Percentiles rank a stretch among this genome's conserved stretches.
phyloP scores from a whole-genome alignment of 2,113 vertebrate species.

The Brachirus orientalis region DNA sequence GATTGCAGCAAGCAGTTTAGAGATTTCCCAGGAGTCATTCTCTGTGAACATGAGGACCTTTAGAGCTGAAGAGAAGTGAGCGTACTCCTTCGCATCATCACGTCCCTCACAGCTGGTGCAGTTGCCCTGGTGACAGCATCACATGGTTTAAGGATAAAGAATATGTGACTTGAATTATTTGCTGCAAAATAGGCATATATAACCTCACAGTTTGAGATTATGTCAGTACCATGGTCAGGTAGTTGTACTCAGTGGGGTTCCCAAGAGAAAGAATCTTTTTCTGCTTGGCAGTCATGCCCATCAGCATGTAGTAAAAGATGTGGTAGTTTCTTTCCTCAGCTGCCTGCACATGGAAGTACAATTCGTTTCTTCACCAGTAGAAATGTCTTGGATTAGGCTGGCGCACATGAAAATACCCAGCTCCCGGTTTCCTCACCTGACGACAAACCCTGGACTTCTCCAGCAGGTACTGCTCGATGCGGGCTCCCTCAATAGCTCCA shows the following conservation, averaged over 20 bases:
- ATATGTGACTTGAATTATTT: not conserved
- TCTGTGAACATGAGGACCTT: constrained; percentile 96
- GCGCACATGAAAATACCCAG: not conserved
- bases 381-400: not conserved
- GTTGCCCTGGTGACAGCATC: constrained; percentile 83
- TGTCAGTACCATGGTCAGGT: constrained; percentile 86
- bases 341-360: constrained; percentile 79
- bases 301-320: constrained; percentile 96
- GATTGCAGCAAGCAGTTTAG: constrained; percentile 90
- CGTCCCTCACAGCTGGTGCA: constrained; percentile 88
- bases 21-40: constrained; percentile 90
- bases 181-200: not conserved
- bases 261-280: constrained; percentile 90
- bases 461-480: constrained; percentile 93
- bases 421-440: too few relatives aligned
- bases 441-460: constrained; percentile 97
- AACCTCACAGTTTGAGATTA: not conserved
- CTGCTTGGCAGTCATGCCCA: constrained; percentile 91
- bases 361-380: not conserved
- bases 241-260: constrained; percentile 88
- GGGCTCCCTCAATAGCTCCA: constrained; percentile 91
- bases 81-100: constrained; percentile 88
- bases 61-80: constrained; percentile 91
- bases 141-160: not conserved
- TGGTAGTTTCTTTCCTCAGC: constrained; percentile 95